Evolutionary conservation across 2,113 vertebrate genomes (phyloP).

Genomic region (Toxotes jaculatrix): DNA sequence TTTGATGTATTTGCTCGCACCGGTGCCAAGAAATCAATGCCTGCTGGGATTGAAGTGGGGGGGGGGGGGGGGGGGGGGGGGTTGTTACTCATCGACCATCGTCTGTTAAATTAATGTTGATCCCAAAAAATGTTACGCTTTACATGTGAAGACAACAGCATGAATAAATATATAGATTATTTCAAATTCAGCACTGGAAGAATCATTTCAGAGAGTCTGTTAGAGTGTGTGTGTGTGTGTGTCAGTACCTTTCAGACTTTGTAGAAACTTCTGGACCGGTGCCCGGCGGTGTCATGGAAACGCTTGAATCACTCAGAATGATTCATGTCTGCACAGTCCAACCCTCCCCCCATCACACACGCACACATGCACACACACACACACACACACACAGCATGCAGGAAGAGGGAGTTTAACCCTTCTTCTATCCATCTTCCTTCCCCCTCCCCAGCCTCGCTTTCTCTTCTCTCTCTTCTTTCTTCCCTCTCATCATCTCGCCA

Average conservation of each 20-base stretch:
- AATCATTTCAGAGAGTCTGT: conserved; percentile 40
- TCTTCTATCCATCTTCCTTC: conserved; percentile 81
- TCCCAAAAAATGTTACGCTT: conserved; percentile 60
- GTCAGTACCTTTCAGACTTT: conserved; percentile 85
- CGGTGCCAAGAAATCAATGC: conserved; percentile 74
- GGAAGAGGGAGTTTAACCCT: conserved; percentile 90
- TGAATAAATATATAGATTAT: conserved; percentile 63
- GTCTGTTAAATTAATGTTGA: conserved; percentile 76
- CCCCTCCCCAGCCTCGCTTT: conserved; percentile 6
- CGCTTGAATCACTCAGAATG: conserved; percentile 96
- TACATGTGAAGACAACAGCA: conserved; percentile 50
- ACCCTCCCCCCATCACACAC: conserved; percentile 84
- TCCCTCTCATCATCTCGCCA: conserved; percentile 54
- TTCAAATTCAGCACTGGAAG: conserved; percentile 40
- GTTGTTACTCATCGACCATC: conserved; percentile 70
- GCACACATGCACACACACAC: conserved; percentile 36
- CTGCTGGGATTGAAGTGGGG: conserved; percentile 69
- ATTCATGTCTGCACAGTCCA: conserved; percentile 93
- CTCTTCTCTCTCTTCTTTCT: conserved; percentile 17
- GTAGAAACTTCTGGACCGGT: conserved; percentile 91
- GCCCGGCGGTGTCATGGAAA: conserved; percentile 99
- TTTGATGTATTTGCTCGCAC: conserved; percentile 75
- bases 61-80: background rate
- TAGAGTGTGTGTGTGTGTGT: conserved; percentile 31
- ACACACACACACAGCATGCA: conserved; percentile 61